Conservation (phyloP, 2,797 vertebrate genomes). For the Carcharodon carcharias region DNA sequence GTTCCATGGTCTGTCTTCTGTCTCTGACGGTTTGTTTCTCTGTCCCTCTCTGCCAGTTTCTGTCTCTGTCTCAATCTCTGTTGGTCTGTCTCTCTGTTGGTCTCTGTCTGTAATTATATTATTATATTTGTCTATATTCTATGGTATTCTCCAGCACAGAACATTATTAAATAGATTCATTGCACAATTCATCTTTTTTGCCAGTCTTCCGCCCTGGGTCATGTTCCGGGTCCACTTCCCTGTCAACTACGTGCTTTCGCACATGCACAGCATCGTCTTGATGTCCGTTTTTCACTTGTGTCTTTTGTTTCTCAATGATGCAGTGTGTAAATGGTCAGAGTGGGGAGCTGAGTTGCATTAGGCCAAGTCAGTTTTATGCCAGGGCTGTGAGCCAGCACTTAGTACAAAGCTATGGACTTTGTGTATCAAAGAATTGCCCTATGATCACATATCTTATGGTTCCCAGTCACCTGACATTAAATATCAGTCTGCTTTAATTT, state of each 20-base stretch:
- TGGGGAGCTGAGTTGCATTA: not conserved
- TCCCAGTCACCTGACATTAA: not conserved
- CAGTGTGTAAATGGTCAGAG: not conserved
- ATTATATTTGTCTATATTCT: not conserved
- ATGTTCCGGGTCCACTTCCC: not conserved
- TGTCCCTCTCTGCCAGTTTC: not conserved
- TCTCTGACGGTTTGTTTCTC: not conserved
- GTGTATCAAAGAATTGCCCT: not conserved
- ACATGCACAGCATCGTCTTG: not conserved
- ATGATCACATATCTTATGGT: not conserved
- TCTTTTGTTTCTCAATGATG: not conserved
- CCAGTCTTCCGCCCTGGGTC: not conserved
- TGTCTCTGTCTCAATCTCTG: not conserved
- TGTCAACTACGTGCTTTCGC: not conserved
- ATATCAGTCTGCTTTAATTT: not conserved
- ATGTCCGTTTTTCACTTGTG: not conserved
- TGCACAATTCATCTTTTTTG: not conserved
- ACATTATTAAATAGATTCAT: too few species aligned
- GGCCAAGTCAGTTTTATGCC: not conserved
- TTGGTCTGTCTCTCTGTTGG: too few species aligned
- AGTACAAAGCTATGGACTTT: not conserved
- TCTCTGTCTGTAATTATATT: not conserved
- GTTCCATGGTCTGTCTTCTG: too few species aligned
- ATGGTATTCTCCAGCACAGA: too few species aligned
- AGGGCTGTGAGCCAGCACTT: not conserved